Evolutionary conservation across 2,797 vertebrate genomes (phyloP).

Genomic region (Brachymystax lenok): DNA sequence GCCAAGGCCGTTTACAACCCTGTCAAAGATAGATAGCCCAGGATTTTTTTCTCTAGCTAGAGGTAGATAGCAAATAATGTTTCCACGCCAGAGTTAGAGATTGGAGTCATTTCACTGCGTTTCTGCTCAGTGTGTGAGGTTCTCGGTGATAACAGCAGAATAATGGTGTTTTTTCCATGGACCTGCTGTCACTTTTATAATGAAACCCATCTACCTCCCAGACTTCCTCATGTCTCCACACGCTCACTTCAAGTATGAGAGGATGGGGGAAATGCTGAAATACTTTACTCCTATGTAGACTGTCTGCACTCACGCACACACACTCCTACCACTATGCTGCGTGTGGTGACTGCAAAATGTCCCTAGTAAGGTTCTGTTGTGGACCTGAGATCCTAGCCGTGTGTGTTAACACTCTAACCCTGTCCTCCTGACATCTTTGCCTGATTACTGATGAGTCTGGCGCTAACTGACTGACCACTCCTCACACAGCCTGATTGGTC

Average conservation of each 20-base stretch:
- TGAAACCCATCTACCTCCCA: slow-evolving; percentile 42
- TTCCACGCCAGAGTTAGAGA: slow-evolving; percentile 28
- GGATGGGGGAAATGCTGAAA: too few relatives aligned
- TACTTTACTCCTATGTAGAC: too few relatives aligned
- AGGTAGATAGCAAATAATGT: slow-evolving; percentile 47
- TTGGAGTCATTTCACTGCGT: not conserved
- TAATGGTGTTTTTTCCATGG: slow-evolving; percentile 50
- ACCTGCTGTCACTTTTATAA: slow-evolving; percentile 21
- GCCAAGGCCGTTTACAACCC: slow-evolving; percentile 24
- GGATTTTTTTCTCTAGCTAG: slow-evolving; percentile 55
- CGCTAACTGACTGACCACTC: slow-evolving; percentile 12
- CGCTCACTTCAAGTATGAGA: slow-evolving; percentile 12
- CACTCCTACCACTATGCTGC: slow-evolving; percentile 17
- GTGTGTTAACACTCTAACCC: too few relatives aligned
- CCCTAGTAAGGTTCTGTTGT: too few relatives aligned
- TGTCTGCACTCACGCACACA: not conserved
- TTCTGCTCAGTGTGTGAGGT: slow-evolving; percentile 31
- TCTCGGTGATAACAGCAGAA: slow-evolving; percentile 59
- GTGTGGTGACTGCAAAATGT: slow-evolving; percentile 6
- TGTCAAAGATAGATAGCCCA: slow-evolving; percentile 41
- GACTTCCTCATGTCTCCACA: slow-evolving; percentile 12
- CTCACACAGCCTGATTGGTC: slow-evolving; percentile 34
- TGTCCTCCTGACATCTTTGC: slow-evolving; percentile 2
- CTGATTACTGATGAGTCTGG: slow-evolving; percentile 43
- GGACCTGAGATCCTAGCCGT: too few relatives aligned